Base-by-base conservation (phyloP, 2,797 vertebrate species). In the Danio aesculapii region DNA sequence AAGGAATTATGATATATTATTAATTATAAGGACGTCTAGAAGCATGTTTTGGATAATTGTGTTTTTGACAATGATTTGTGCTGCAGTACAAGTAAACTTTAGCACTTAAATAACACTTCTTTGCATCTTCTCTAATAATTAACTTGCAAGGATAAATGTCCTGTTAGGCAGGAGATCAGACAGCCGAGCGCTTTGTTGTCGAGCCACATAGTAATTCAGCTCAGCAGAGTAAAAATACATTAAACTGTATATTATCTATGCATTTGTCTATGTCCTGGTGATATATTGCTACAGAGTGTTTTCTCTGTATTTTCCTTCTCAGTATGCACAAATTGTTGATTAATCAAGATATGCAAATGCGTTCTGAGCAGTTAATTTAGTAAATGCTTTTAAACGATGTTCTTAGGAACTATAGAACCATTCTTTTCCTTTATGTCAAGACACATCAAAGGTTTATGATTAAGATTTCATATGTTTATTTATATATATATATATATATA, bases 181-280 rank as follows among this genome's bases (percentile, higher is more conserved):
- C 67, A 39, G 13, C 14, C 7, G 3, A 53, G 39, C n/a, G 67
- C 71, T 79, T 43, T 62, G 57, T 82, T 76, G 81, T 74, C 75
- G 78, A 83, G 75, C 74, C 76, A 64, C 57, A 70, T 44, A 73
- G 47, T 77, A 61, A 44, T 47, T 0, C 21, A 39, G 53, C 88
- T 84, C 68, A 84, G 83, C 61, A 84, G 82, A 83, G 84, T 67
- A 86, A 14, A 87, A 75, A 83, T 83, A 85, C 85, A 86, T 75
- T 83, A 84, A 87, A 89, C 78, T 84, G 82, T 13, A 70, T 89
- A 85, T 92, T 90, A 91, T 90, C 82, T 86, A 91, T 90, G 88
- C 83, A 84, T 84, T 89, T 88, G 89, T 90, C 68, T 10, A 55
- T 67, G 73, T 86, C 78, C 82, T 91, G 92, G 92, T 91, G 92